phyloP scores from a whole-genome alignment of 2,113 vertebrate genomes.

The Megaceryle torquata region DNA sequence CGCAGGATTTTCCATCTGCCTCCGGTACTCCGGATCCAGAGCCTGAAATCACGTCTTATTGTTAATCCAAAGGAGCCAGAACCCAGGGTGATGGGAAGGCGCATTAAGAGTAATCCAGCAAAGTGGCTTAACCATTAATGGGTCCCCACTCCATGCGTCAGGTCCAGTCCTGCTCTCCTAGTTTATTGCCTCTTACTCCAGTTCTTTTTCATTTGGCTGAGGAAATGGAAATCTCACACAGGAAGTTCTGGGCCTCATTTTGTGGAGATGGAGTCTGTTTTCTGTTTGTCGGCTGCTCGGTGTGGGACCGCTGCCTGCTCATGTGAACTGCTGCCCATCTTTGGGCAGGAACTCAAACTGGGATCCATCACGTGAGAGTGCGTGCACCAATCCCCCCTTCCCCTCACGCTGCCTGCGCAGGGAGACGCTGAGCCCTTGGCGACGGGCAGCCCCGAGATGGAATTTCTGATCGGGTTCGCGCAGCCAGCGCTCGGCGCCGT shows the following conservation, averaged over 20 bases:
- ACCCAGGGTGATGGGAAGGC: conserved; percentile 61
- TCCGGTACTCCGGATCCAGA: conserved; percentile 62
- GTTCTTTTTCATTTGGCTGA: conserved; percentile 76
- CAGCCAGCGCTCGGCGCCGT: conserved; percentile 29
- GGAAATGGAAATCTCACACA: conserved; percentile 80
- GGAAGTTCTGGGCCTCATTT: conserved; percentile 79
- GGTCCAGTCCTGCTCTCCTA: conserved; percentile 54
- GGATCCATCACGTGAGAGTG: conserved; percentile 50
- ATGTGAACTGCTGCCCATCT: conserved; percentile 74
- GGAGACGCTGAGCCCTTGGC: conserved; percentile 39
- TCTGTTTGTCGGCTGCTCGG: conserved; percentile 74
- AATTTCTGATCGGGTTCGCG: conserved; percentile 43
- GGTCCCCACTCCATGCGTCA: conserved; percentile 59
- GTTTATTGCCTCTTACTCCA: conserved; percentile 58
- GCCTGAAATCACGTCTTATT: conserved; percentile 61
- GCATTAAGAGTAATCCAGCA: conserved; percentile 65
- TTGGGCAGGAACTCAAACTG: conserved; percentile 74
- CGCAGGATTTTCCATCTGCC: conserved; percentile 55
- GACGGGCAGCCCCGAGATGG: conserved; percentile 50
- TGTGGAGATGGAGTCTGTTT: conserved; percentile 78
- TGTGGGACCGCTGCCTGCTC: conserved; percentile 69
- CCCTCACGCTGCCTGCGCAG: conserved; percentile 30
- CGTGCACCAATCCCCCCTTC: conserved; percentile 40
- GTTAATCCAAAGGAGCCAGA: conserved; percentile 67
- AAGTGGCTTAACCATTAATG: conserved; percentile 70